Conservation (phyloP, 2,888 invertebrate genomes). For the Drosophila tanythrix region DNA sequence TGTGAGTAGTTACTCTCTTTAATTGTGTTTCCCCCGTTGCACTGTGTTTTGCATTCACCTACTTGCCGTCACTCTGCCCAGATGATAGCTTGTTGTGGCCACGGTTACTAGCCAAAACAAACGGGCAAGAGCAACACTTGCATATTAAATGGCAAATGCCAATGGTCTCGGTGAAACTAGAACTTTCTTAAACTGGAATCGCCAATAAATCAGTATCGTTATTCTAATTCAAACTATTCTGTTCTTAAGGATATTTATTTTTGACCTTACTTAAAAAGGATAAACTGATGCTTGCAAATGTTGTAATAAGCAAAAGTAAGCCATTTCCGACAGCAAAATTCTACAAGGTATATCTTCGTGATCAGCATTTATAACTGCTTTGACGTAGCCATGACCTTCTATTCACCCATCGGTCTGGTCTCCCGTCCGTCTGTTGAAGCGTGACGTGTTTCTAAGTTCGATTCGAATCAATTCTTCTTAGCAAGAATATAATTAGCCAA, state of each 20-base stretch:
- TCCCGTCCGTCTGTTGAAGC: neutral
- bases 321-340: neutral
- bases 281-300: neutral
- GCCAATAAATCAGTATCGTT: neutral
- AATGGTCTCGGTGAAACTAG: neutral
- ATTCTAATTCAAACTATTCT: neutral
- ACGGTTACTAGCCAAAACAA: neutral
- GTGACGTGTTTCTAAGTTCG: neutral
- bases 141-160: neutral
- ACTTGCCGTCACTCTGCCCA: constrained; percentile 23
- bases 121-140: neutral
- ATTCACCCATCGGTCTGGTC: neutral
- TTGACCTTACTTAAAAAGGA: neutral
- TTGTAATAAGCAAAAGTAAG: neutral
- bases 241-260: neutral
- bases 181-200: neutral
- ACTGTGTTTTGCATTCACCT: constrained; percentile 17
- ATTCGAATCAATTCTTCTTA: neutral
- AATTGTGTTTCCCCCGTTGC: constrained; percentile 13
- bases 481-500: neutral
- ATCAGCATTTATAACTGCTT: neutral
- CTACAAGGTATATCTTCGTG: neutral
- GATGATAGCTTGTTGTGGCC: constrained; percentile 21
- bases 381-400: neutral
- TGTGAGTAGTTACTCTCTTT: constrained; percentile 34